Evolutionary conservation across 2,113 vertebrate genomes (phyloP).

Genomic region (Notothenia rossii): DNA sequence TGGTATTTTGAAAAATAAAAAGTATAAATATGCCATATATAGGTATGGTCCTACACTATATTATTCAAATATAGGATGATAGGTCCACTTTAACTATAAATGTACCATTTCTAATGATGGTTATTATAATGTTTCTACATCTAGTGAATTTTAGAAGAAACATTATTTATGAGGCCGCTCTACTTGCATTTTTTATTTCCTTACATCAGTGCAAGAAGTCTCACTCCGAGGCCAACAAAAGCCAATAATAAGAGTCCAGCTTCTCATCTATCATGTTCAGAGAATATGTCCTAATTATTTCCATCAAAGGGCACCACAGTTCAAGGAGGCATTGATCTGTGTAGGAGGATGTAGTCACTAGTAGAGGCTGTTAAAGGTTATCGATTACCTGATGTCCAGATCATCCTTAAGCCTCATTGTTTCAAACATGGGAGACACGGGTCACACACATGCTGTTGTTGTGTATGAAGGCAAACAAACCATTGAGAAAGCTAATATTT

Average conservation of each 20-base stretch:
- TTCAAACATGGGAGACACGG: slow-evolving; percentile 6
- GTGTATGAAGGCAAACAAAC: slow-evolving; percentile 14
- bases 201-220: neutral
- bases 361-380: neutral
- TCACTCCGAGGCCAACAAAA: no score
- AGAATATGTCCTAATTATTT: neutral
- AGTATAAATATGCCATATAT: no score
- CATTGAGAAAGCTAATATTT: slow-evolving; percentile 1
- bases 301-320: neutral
- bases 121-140: neutral
- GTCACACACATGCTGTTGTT: slow-evolving; percentile 13
- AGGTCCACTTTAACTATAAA: no score
- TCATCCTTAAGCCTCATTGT: slow-evolving; percentile 9
- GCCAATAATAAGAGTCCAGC: neutral
- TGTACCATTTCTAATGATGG: no score
- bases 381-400: slow-evolving; percentile 13
- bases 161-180: no score
- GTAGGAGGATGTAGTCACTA: neutral
- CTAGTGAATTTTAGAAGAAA: neutral
- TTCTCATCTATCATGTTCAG: neutral
- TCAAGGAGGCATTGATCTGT: neutral
- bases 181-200: neutral
- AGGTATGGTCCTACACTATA: no score
- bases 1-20: no score
- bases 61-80: no score